Percentiles rank a stretch among this genome's conserved stretches.
These are phyloP conservation scores for Dysmachus trigonus DNA, from an alignment of 2,888 invertebrate genomes.

Conservation along the genomic window DNA sequence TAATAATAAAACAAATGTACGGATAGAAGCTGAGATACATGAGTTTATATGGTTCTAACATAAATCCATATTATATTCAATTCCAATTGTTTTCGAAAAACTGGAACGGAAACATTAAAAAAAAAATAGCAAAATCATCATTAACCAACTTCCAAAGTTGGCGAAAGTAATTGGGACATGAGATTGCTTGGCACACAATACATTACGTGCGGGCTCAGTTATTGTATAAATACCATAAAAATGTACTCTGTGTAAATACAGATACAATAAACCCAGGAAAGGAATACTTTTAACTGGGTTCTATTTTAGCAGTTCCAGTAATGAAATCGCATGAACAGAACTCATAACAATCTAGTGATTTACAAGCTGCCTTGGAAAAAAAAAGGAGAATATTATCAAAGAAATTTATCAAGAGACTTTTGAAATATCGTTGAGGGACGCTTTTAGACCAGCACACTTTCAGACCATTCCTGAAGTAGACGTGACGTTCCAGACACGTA, in stretches of 20 bases:
- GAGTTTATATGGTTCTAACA: neutral
- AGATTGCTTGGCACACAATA: neutral
- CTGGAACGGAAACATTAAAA: neutral
- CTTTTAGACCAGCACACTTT: neutral
- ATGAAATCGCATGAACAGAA: slow-evolving; percentile 2
- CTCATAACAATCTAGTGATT: neutral
- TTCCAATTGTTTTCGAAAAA: neutral
- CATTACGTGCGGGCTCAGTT: neutral
- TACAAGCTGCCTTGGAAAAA: neutral
- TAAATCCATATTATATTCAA: neutral
- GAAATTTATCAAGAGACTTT: neutral
- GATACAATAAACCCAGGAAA: neutral
- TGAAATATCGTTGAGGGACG: neutral
- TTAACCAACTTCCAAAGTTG: neutral
- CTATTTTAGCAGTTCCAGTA: neutral
- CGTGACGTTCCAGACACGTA: neutral
- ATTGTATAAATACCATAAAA: neutral
- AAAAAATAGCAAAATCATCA: neutral
- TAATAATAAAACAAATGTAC: neutral
- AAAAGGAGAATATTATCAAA: slow-evolving; percentile 1
- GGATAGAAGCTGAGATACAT: neutral
- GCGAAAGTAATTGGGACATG: neutral
- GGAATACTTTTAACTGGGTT: neutral
- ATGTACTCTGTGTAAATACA: neutral
- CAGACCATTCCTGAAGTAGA: neutral